Evolutionary conservation across 2,797 vertebrate species (phyloP).

Genomic region (Streptopelia turtur): DNA sequence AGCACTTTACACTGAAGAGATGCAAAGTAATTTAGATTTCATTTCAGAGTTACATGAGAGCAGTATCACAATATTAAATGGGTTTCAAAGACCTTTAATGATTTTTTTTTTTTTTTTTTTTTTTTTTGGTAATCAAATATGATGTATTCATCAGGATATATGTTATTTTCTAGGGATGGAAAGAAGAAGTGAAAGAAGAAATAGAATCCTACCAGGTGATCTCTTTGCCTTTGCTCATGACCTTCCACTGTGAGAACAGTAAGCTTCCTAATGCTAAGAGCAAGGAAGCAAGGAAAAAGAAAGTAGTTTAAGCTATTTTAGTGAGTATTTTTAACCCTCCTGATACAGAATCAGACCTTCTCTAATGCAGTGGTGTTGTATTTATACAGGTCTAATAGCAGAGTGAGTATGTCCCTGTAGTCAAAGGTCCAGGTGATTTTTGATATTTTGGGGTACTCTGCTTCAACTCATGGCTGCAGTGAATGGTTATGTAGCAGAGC

Average conservation of each 20-base stretch:
- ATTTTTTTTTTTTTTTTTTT: not conserved
- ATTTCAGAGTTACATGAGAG: not conserved
- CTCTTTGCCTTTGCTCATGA: not conserved
- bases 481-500: not conserved
- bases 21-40: not conserved
- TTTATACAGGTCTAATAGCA: not conserved
- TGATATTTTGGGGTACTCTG: not conserved
- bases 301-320: not conserved
- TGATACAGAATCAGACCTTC: not conserved
- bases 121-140: too few species aligned
- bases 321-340: not conserved
- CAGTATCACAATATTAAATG: accelerated
- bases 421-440: not conserved
- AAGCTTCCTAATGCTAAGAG: not conserved
- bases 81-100: not conserved
- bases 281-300: not conserved
- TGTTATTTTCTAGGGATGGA: not conserved
- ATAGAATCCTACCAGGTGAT: not conserved
- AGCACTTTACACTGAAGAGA: not conserved
- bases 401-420: not conserved
- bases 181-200: not conserved
- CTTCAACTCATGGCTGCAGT: not conserved
- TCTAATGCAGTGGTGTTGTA: not conserved
- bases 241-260: not conserved
- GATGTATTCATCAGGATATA: not conserved